Evolutionary conservation across 2,113 vertebrate genomes (phyloP).

Genomic region (Trinectes maculatus): DNA sequence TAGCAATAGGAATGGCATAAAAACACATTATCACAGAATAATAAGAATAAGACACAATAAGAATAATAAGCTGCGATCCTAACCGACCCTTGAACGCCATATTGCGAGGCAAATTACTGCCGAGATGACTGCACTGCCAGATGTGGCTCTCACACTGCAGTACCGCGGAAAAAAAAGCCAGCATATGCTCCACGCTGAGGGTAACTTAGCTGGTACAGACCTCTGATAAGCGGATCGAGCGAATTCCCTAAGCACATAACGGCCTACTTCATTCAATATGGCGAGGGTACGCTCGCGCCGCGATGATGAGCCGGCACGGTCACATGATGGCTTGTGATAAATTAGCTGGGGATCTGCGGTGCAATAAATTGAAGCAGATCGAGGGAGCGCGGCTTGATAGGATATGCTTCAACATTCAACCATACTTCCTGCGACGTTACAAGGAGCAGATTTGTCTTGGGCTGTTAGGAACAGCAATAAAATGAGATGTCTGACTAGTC

Average conservation of each 20-base stretch:
- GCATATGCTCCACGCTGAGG: slow-evolving; percentile 58
- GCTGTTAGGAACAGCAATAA: slow-evolving; percentile 18
- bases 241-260: slow-evolving; percentile 51
- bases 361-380: slow-evolving; percentile 44
- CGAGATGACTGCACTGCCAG: slow-evolving; percentile 56
- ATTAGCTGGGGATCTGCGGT: slow-evolving; percentile 49
- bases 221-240: slow-evolving; percentile 53
- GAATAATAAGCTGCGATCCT: slow-evolving; percentile 31
- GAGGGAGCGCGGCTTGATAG: slow-evolving; percentile 27
- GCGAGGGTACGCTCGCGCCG: slow-evolving; percentile 36
- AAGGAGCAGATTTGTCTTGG: slow-evolving; percentile 24
- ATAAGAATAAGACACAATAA: slow-evolving; percentile 5
- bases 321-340: slow-evolving; percentile 44
- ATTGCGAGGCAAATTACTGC: slow-evolving; percentile 60
- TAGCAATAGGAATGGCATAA: slow-evolving; percentile 25
- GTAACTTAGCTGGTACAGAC: slow-evolving; percentile 56
- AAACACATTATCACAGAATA: neutral
- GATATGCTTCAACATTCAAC: slow-evolving; percentile 40
- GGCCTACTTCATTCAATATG: slow-evolving; percentile 64
- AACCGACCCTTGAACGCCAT: slow-evolving; percentile 46
- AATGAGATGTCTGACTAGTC: slow-evolving; percentile 9
- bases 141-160: slow-evolving; percentile 60
- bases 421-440: slow-evolving; percentile 14
- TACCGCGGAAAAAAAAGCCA: slow-evolving; percentile 9
- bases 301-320: slow-evolving; percentile 38